Conservation (phyloP, 2,797 vertebrate genomes). For the Muscicapa comitata region DNA sequence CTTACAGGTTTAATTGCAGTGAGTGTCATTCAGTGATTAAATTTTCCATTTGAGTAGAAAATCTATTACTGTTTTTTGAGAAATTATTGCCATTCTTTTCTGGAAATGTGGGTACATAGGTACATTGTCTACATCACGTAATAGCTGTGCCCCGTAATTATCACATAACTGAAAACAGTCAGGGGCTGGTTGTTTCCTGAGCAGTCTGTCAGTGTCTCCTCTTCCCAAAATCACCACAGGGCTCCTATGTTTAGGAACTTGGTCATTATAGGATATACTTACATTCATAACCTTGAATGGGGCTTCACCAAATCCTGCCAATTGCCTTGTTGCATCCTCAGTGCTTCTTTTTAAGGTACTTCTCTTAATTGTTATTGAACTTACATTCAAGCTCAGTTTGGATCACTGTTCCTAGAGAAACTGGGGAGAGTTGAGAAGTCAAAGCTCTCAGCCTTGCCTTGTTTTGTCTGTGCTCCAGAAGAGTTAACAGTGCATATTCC, state of each 20-base stretch:
- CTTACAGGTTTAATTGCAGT: background rate
- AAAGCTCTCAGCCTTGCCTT: background rate
- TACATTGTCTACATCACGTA: fast-evolving
- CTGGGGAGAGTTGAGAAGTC: background rate
- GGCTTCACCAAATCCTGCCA: background rate
- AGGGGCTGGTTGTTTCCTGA: background rate
- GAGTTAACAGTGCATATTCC: background rate
- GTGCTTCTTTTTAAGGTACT: background rate
- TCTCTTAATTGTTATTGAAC: background rate
- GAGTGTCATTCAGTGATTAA: background rate
- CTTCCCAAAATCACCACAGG: background rate
- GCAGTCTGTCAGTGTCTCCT: background rate
- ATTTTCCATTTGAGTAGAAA: conserved; percentile 2
- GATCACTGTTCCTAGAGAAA: background rate
- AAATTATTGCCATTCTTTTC: background rate
- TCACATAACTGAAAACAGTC: background rate
- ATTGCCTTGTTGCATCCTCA: background rate
- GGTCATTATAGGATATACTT: background rate
- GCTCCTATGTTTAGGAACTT: background rate
- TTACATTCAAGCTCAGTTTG: background rate
- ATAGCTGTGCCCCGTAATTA: background rate
- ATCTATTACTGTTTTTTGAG: background rate
- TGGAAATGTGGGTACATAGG: background rate
- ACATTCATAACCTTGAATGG: background rate
- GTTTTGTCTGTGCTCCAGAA: background rate